These are phyloP conservation scores for Metopia argyrocephala DNA, from an alignment of 2,888 invertebrate species.

Conservation along the genomic window DNA sequence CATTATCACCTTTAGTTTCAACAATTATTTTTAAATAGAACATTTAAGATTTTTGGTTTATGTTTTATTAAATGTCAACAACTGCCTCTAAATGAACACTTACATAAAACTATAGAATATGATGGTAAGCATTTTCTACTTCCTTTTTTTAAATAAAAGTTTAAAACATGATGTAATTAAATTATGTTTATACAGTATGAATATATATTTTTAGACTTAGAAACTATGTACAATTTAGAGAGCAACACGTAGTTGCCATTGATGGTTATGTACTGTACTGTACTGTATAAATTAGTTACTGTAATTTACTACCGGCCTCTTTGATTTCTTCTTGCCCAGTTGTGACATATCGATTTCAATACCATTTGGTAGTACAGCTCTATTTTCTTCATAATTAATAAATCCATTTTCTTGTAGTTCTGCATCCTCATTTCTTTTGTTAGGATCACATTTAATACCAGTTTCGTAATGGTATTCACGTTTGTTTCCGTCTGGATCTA, in stretches of 20 bases:
- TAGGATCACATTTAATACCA: slow-evolving; percentile 83
- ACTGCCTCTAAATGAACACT: slow-evolving; percentile 1
- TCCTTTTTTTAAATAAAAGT: slow-evolving; percentile 39
- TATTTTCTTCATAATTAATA: slow-evolving; percentile 86
- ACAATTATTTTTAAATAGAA: background rate
- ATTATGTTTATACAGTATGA: slow-evolving; percentile 16
- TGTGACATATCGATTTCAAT: slow-evolving; percentile 84
- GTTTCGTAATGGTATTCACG: slow-evolving; percentile 91
- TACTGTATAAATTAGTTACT: slow-evolving; percentile 70
- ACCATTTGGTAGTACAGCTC: slow-evolving; percentile 85
- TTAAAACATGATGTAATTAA: slow-evolving; percentile 14
- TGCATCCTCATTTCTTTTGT: slow-evolving; percentile 79
- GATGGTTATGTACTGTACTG: background rate
- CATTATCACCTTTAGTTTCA: background rate
- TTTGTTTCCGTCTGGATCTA: slow-evolving; percentile 89
- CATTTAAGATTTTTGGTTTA: slow-evolving; percentile 33
- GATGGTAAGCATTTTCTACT: slow-evolving; percentile 24
- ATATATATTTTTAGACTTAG: slow-evolving; percentile 37
- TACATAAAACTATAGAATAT: slow-evolving; percentile 12
- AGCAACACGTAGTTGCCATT: no score
- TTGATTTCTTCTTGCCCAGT: slow-evolving; percentile 85
- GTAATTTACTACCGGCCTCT: slow-evolving; percentile 81
- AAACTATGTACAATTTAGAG: slow-evolving; percentile 35
- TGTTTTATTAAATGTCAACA: slow-evolving; percentile 25
- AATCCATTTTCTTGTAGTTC: slow-evolving; percentile 82